Evolutionary conservation across 2,888 invertebrate species (phyloP), one percentile per base, ranked within the genome.

Genomic region (Caenorhabditis sulstoni): DNA sequence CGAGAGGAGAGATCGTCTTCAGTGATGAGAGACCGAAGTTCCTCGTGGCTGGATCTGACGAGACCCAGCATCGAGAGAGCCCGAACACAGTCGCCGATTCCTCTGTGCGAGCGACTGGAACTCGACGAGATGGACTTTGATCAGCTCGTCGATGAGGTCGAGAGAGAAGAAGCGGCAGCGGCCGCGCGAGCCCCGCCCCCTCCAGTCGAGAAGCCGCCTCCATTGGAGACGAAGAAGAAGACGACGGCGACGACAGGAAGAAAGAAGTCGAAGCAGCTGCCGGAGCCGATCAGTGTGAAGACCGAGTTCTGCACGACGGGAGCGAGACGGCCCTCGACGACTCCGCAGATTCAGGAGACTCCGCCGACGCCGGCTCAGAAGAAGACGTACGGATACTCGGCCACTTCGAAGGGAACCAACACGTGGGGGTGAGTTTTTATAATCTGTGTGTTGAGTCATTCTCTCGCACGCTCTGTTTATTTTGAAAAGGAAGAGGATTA

Each of bases 261-360:
- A 14, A 77, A 65, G 47, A 77, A 77, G 39, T 29, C 64, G 35
- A 77, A 77, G 47, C 44, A 18, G 5, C 18, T 80, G 20, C 79
- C 79, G 5, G 75, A 80, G 22, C 79, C 79, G 11, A 80, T 80
- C 37, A 66, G 62, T 50, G 76, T 80, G 14, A 80, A 71, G 29
- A 76, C 70, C 7, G 78, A 79, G 39, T 78, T 73, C 52, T 66
- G 62, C 16, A 79, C 73, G 5, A 79, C 74, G 0, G 79, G 74
- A 29, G 65, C 68, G 44, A 65, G 61, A 59, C 58, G 68, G 49
- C 58, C 77, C 5, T 50, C 74, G 8, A 67, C 58, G n/a, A 58
- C 68, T 14, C 84, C 84, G 29, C 74, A 74, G 37, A 82, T 84
- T 52, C 74, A 82, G 47, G 84, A 84, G 50, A 84, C 84, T 11